Percentiles rank a stretch among this genome's conserved stretches.
phyloP scores from a whole-genome alignment of 2,888 invertebrate genomes.

The Polydesmus complanatus region DNA sequence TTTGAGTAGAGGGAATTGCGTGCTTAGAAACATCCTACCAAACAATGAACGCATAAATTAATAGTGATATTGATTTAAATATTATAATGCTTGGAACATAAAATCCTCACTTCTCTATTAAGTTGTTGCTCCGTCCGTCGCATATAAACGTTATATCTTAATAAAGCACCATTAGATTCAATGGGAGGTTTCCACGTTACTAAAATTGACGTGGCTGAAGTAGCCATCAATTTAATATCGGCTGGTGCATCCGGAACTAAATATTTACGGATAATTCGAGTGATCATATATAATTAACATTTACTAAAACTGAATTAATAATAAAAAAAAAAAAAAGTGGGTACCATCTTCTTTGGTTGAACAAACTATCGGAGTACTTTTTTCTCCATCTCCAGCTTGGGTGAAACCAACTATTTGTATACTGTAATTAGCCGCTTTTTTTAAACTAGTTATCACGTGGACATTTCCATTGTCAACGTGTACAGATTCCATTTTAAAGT shows the following conservation, averaged over 20 bases:
- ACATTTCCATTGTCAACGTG: constrained; percentile 5
- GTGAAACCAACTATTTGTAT: constrained; percentile 33
- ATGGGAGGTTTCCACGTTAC: constrained; percentile 16
- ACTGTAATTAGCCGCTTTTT: constrained; percentile 34
- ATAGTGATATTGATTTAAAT: neutral
- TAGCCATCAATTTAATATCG: constrained; percentile 18
- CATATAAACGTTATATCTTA: constrained; percentile 16
- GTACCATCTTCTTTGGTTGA: constrained; percentile 31
- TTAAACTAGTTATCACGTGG: constrained; percentile 20
- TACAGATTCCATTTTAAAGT: neutral
- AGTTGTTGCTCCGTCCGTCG: constrained; percentile 9
- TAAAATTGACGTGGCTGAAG: constrained; percentile 13
- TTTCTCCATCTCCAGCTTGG: constrained; percentile 32
- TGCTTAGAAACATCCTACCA: constrained; percentile 12
- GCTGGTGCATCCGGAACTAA: constrained; percentile 17
- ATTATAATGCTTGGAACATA: neutral
- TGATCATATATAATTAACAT: too few relatives aligned
- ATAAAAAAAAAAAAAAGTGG: too few relatives aligned
- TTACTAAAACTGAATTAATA: too few relatives aligned
- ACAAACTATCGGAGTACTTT: constrained; percentile 28
- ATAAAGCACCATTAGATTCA: constrained; percentile 15
- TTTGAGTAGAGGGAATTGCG: constrained; percentile 10
- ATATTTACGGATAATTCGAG: too few relatives aligned
- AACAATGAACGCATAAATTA: too few relatives aligned
- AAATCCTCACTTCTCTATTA: neutral